Evolutionary conservation across 1,140 invertebrate species (phyloP).

Genomic region (Aphelenchoides fujianensis): DNA sequence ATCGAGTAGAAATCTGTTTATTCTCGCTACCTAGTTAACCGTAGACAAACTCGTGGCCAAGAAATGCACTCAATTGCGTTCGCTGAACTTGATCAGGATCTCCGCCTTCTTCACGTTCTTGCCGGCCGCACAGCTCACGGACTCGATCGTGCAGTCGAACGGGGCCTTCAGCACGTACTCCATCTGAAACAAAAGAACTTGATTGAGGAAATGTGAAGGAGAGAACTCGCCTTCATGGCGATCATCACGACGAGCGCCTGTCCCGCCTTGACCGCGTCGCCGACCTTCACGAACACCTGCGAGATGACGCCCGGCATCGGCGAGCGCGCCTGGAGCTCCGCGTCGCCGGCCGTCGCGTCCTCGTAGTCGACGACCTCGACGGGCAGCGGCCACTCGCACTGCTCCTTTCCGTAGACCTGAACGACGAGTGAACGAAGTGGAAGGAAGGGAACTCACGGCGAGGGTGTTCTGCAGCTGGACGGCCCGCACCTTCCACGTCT

Average conservation of each 20-base stretch:
- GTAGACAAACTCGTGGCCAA: neutral
- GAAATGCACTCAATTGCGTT: conserved; percentile 8
- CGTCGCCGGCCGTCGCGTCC: conserved; percentile 62
- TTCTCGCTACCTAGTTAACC: neutral
- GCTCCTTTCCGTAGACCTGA: conserved; percentile 35
- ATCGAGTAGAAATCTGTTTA: neutral
- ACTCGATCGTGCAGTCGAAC: conserved; percentile 42
- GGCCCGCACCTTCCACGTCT: conserved; percentile 34
- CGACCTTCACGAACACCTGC: conserved; percentile 77
- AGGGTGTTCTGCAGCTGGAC: conserved; percentile 26
- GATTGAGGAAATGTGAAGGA: too few relatives aligned
- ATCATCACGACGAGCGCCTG: conserved; percentile 84
- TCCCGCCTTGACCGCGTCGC: conserved; percentile 75
- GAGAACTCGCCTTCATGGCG: too few relatives aligned
- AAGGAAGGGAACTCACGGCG: conserved; percentile 7
- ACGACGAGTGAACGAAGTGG: neutral
- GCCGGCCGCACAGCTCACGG: conserved; percentile 44
- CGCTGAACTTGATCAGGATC: conserved; percentile 63
- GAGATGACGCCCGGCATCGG: conserved; percentile 95
- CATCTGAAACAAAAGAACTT: too few relatives aligned
- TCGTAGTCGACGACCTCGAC: conserved; percentile 25
- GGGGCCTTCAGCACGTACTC: conserved; percentile 68
- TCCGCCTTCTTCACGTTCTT: conserved; percentile 53
- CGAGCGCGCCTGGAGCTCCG: conserved; percentile 65
- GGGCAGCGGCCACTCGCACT: conserved; percentile 28